phyloP scores from a whole-genome alignment of 2,797 vertebrate genomes.

The Pempheris klunzingeri region DNA sequence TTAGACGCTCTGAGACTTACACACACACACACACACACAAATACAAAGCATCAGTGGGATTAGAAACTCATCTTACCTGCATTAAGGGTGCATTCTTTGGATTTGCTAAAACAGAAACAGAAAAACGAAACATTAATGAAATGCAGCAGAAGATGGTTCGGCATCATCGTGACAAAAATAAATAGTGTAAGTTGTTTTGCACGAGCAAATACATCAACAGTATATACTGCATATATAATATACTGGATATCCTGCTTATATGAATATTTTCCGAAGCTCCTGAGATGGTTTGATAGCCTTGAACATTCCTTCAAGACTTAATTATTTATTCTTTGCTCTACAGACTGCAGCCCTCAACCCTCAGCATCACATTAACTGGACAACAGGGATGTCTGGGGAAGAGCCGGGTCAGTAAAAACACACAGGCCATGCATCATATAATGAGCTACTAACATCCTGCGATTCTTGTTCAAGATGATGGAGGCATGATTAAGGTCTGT shows the following conservation, averaged over 20 bases:
- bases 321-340: slow-evolving; percentile 38
- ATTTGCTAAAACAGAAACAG: slow-evolving; percentile 88
- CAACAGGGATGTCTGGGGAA: neutral
- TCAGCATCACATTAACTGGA: slow-evolving; percentile 13
- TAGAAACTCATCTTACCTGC: slow-evolving; percentile 82
- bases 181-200: neutral
- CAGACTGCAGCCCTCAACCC: neutral
- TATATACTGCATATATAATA: neutral
- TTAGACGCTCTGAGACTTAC: neutral
- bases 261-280: neutral
- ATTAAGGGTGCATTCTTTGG: slow-evolving; percentile 91
- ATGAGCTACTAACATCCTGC: neutral
- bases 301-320: neutral
- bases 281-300: slow-evolving; percentile 10
- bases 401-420: slow-evolving; percentile 15
- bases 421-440: neutral
- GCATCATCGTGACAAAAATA: neutral
- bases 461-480: neutral
- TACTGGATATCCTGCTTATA: too few relatives aligned
- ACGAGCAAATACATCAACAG: neutral
- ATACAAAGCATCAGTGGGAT: neutral
- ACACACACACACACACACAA: slow-evolving; percentile 13
- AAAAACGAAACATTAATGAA: slow-evolving; percentile 20
- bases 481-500: neutral
- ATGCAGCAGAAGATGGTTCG: neutral